These are phyloP conservation scores for Aleiodes alternator DNA, from an alignment of 2,888 invertebrate genomes.

Conservation along the genomic window DNA sequence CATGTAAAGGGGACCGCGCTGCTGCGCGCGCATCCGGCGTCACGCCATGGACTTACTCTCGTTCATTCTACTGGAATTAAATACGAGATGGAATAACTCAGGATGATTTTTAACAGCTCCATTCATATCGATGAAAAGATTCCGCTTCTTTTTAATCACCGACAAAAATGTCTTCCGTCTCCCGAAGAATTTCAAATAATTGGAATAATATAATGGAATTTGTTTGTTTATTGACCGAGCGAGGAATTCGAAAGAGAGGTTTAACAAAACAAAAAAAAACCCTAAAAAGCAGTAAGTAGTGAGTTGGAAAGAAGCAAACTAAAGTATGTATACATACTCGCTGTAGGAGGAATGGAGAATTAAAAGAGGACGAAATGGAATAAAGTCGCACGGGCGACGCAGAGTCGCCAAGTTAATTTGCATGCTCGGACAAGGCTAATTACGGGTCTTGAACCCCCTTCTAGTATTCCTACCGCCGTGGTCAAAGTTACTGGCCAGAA, in stretches of 20 bases:
- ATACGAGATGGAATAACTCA: no score
- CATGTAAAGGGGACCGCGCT: no score
- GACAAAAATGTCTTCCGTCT: neutral
- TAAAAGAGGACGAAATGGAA: slow-evolving; percentile 60
- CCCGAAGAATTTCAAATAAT: slow-evolving; percentile 8
- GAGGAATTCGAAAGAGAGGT: neutral
- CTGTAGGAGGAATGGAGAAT: slow-evolving; percentile 45
- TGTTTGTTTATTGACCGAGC: slow-evolving; percentile 11
- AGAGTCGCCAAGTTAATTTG: slow-evolving; percentile 68
- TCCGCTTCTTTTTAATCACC: no score
- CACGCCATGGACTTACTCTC: no score
- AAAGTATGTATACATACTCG: slow-evolving; percentile 1
- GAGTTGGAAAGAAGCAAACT: slow-evolving; percentile 10
- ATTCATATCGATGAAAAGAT: no score
- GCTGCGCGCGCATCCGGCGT: no score
- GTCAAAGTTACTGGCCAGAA: slow-evolving; percentile 45
- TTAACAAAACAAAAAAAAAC: neutral
- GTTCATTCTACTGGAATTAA: no score
- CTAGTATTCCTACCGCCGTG: slow-evolving; percentile 54
- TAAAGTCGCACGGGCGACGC: slow-evolving; percentile 60
- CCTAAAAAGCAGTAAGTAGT: neutral
- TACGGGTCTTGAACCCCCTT: slow-evolving; percentile 65
- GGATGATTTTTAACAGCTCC: no score
- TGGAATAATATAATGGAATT: slow-evolving; percentile 24
- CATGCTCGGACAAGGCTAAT: slow-evolving; percentile 69